phyloP scores from a whole-genome alignment of 2,113 vertebrate species.

The Leptodactylus fuscus region DNA sequence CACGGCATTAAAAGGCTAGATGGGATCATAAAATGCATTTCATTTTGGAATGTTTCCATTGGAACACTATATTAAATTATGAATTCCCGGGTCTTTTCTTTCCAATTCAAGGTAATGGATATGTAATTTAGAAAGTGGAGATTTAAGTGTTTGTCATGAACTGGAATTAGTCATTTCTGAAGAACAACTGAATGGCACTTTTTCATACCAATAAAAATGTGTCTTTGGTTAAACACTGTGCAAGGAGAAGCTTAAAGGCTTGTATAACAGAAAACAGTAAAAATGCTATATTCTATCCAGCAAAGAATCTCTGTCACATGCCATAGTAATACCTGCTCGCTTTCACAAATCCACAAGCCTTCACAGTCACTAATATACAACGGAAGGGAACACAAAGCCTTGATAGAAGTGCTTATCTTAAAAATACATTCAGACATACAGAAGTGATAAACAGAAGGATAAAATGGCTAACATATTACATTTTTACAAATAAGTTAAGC shows the following conservation, averaged over 20 bases:
- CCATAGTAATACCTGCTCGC: background rate
- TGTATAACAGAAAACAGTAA: background rate
- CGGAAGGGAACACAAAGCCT: too few relatives aligned
- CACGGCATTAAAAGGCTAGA: conserved; percentile 59
- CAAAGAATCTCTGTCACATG: background rate
- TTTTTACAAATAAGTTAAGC: too few relatives aligned
- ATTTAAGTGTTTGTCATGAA: conserved; percentile 57
- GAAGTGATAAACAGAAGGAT: background rate
- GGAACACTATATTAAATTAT: conserved; percentile 1
- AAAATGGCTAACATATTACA: too few relatives aligned
- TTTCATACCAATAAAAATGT: conserved; percentile 54
- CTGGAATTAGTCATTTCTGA: conserved; percentile 34
- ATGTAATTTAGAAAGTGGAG: conserved; percentile 57
- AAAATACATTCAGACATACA: too few relatives aligned
- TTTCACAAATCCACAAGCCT: background rate
- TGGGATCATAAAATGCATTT: conserved; percentile 61
- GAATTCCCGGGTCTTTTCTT: conserved; percentile 53
- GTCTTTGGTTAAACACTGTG: conserved; percentile 24
- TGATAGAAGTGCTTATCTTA: background rate
- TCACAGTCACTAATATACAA: conserved; percentile 7
- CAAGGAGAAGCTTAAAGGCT: conserved; percentile 30
- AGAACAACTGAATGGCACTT: conserved; percentile 51
- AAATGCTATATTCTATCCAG: background rate
- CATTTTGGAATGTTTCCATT: conserved; percentile 58
- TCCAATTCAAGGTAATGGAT: conserved; percentile 58